These are phyloP conservation scores for Prostheceraeus crozeri DNA, from an alignment of 2,888 invertebrate species.

Conservation along the genomic window DNA sequence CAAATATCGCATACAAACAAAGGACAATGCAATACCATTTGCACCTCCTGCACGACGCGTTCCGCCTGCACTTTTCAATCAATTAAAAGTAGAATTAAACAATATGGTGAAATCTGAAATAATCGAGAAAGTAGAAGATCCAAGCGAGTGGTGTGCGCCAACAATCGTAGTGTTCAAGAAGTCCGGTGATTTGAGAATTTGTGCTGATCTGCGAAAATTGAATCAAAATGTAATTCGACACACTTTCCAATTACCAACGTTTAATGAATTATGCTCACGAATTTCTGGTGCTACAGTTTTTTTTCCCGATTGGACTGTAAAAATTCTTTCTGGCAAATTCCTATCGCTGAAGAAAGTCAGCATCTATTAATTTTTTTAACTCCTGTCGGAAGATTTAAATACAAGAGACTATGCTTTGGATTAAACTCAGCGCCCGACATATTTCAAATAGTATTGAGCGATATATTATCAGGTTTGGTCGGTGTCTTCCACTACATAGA, in stretches of 20 bases:
- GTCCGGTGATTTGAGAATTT: slow-evolving; percentile 17
- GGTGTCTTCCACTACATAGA: slow-evolving; percentile 5
- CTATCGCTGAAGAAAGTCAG: slow-evolving; percentile 25
- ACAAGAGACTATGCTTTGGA: slow-evolving; percentile 21
- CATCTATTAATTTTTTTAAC: slow-evolving; percentile 28
- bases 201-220: slow-evolving; percentile 26
- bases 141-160: slow-evolving; percentile 30
- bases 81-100: slow-evolving; percentile 24
- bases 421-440: slow-evolving; percentile 13
- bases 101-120: slow-evolving; percentile 31
- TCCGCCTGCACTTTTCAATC: slow-evolving; percentile 12
- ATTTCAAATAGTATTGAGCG: slow-evolving; percentile 8
- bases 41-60: neutral
- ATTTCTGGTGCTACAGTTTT: slow-evolving; percentile 14
- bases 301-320: slow-evolving; percentile 19
- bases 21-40: too few relatives aligned
- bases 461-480: slow-evolving; percentile 15
- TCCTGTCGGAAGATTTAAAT: slow-evolving; percentile 20
- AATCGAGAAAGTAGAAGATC: slow-evolving; percentile 32
- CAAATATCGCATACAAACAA: too few relatives aligned
- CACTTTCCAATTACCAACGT: slow-evolving; percentile 20
- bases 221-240: slow-evolving; percentile 20
- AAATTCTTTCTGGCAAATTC: too few relatives aligned
- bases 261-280: slow-evolving; percentile 8
- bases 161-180: slow-evolving; percentile 14